Evolutionary conservation across 2,113 vertebrate genomes (phyloP).

Genomic region (Morphnarchus princeps): DNA sequence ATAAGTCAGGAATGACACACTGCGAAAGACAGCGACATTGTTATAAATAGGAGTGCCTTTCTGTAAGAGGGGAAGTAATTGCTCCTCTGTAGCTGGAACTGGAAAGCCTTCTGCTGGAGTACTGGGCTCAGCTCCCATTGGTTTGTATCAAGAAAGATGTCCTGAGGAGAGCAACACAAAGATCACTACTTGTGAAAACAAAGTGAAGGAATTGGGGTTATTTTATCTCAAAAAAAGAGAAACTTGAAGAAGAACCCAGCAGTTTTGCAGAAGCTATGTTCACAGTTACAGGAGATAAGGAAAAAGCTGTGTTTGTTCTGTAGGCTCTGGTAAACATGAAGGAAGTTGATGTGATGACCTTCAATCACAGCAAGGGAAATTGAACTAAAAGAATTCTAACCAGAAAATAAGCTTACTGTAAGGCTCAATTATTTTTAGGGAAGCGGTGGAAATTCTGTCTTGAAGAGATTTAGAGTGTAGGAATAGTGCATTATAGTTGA

Average conservation of each 20-base stretch:
- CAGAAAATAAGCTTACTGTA: background rate
- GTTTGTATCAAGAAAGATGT: background rate
- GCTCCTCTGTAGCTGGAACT: background rate
- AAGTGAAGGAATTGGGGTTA: background rate
- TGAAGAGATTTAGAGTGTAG: background rate
- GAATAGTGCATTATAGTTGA: background rate
- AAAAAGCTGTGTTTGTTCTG: background rate
- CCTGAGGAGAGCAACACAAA: background rate
- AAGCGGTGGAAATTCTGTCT: background rate
- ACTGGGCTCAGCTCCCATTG: fast-evolving
- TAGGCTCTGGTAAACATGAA: background rate
- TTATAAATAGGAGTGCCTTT: background rate
- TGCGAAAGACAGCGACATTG: background rate
- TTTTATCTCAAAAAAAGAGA: background rate
- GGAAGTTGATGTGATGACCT: background rate
- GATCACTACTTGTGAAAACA: background rate
- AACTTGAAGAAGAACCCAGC: background rate
- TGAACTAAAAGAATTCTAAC: background rate
- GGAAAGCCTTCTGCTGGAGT: background rate
- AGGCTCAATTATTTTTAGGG: background rate
- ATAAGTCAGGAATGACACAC: background rate
- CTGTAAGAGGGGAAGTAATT: background rate
- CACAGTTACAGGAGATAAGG: background rate
- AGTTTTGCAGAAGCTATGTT: background rate
- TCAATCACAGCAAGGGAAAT: background rate